Evolutionary conservation across 2,797 vertebrate species (phyloP).

Genomic region (Rhinoraja longicauda): DNA sequence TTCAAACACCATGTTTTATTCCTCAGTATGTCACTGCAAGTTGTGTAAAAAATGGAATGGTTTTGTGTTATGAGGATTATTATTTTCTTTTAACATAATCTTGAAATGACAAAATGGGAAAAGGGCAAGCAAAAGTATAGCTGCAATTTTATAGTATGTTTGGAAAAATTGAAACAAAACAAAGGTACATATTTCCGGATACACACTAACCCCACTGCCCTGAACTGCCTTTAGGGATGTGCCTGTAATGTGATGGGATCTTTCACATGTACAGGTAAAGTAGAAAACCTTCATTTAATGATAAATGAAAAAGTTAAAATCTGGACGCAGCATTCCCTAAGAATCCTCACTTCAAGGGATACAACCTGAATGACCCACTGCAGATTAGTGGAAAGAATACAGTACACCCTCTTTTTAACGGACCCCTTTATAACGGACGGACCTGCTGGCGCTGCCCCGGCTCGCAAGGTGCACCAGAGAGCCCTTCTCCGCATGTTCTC

Average conservation of each 20-base stretch:
- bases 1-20: too few relatives aligned
- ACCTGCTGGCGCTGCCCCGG: too few relatives aligned
- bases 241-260: not conserved
- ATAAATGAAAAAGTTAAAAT: not conserved
- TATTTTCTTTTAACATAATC: too few relatives aligned
- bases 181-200: too few relatives aligned
- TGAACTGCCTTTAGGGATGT: too few relatives aligned
- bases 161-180: too few relatives aligned
- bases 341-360: not conserved
- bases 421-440: too few relatives aligned
- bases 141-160: not conserved
- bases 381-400: not conserved
- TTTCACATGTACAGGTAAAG: not conserved
- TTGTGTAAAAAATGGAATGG: not conserved
- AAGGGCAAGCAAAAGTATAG: not conserved
- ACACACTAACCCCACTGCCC: too few relatives aligned
- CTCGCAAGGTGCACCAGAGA: too few relatives aligned
- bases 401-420: too few relatives aligned
- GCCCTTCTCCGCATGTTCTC: too few relatives aligned
- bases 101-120: not conserved
- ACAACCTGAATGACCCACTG: not conserved
- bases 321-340: not conserved
- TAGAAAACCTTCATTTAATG: not conserved
- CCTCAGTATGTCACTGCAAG: not conserved
- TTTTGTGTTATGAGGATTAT: too few relatives aligned